Conservation (phyloP, 2,113 vertebrate species). For the Romanogobio albipinnatus region DNA sequence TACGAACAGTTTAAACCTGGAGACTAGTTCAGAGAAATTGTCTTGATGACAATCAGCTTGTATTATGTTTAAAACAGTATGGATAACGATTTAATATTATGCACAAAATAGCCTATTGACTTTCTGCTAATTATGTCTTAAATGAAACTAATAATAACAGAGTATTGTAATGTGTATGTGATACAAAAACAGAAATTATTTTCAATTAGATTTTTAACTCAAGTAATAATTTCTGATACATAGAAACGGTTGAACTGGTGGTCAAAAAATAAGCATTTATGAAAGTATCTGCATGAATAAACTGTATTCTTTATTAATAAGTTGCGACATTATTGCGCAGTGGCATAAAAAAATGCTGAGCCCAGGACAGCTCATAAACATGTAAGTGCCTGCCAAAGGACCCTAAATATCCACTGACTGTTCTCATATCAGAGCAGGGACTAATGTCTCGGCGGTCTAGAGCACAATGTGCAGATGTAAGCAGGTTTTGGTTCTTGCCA, state of each 20-base stretch:
- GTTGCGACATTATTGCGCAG: background rate
- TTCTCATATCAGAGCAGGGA: conserved; percentile 1
- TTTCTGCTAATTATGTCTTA: background rate
- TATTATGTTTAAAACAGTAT: conserved; percentile 24
- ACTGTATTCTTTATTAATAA: conserved; percentile 1
- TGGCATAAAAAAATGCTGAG: conserved; percentile 17
- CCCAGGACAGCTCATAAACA: conserved; percentile 26
- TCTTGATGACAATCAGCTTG: conserved; percentile 2
- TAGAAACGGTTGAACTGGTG: background rate
- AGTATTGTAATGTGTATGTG: background rate
- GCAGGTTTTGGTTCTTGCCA: conserved; percentile 44
- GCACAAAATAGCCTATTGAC: background rate
- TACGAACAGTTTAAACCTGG: conserved; percentile 26
- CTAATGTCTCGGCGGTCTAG: conserved; percentile 17
- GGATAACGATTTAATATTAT: background rate
- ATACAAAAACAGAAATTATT: background rate
- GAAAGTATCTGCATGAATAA: background rate
- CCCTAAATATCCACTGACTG: conserved; percentile 7
- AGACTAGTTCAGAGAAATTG: background rate
- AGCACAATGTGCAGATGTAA: conserved; percentile 51
- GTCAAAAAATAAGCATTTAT: background rate
- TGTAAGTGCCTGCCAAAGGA: background rate
- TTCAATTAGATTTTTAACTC: background rate
- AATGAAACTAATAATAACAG: background rate
- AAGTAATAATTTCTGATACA: background rate